Evolutionary conservation across 2,113 vertebrate species (phyloP), one percentile per base, ranked within the genome.

Genomic region (Morone saxatilis): DNA sequence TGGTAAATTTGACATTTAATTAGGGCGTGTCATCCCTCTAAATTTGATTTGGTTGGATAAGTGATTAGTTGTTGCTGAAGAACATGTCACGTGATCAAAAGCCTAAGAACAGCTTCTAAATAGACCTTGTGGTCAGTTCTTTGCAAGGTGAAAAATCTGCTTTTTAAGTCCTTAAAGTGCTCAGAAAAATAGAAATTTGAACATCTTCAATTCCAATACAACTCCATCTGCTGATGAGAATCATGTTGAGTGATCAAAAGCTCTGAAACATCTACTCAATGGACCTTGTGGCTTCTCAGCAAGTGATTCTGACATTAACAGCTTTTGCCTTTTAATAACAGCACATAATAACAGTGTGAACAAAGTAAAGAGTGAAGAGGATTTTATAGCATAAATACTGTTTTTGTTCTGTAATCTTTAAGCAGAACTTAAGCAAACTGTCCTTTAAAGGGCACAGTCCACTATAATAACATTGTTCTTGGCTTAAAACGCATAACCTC

Each of bases 1-100:
- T 1, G 12, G 36, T 65, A 13, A 56, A 68, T 57, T 9, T 84
- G 43, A 80, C 16, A 20, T 84, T 80, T 81, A 54, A 83, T 85
- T 77, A 71, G 41, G 47, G 16, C 51, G 16, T 74, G 9, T 31
- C 16, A 50, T 36, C 17, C 31, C 19, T 63, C 19, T n/a, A 20
- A 41, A 53, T 63, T 53, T 25, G 31, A 63, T 63, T 5, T 25
- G 20, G 47, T 75, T 75, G 47, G 36, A 65, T 51, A 14, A 19
- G 57, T 50, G 48, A 54, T 36, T 45, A 76, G 14, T 38, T 54
- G 10, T 40, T 56, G 22, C n/a, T 76, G 50, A 31, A 76, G 62
- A 54, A 38, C 13, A 9, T 47, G 41, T n/a, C 17, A 17, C 7
- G 4, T 61, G 31, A 38, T 10, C 0, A 1, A 43, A 20, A 43